These are phyloP conservation scores for Rhorus exstirpatorius DNA, from an alignment of 2,888 invertebrate species.

Conservation along the genomic window DNA sequence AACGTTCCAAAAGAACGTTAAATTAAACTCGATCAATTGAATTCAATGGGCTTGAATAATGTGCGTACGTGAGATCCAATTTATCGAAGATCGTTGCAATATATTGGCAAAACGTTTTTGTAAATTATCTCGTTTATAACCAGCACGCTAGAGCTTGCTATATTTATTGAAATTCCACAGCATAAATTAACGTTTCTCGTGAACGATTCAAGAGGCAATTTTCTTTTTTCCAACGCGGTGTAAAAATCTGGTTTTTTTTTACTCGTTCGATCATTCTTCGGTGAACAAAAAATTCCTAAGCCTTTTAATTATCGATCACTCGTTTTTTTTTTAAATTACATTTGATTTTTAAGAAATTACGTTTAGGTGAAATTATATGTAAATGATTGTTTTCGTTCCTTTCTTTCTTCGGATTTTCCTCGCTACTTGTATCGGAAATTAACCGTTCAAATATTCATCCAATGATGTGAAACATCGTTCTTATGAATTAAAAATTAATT, in stretches of 20 bases:
- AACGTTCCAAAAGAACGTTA: slow-evolving; percentile 9
- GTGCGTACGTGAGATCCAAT: slow-evolving; percentile 33
- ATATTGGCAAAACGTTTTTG: slow-evolving; percentile 1
- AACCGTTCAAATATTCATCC: not conserved
- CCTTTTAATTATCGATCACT: too few relatives aligned
- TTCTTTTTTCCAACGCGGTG: too few relatives aligned
- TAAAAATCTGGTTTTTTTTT: not conserved
- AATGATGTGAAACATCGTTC: not conserved
- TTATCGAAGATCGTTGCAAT: slow-evolving; percentile 26
- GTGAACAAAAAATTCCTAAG: too few relatives aligned
- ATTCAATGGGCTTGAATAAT: slow-evolving; percentile 45
- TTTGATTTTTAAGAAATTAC: too few relatives aligned
- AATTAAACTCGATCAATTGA: slow-evolving; percentile 51
- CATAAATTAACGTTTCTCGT: not conserved
- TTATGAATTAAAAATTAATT: not conserved
- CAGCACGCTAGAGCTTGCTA: not conserved
- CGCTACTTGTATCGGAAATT: not conserved
- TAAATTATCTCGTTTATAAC: slow-evolving; percentile 3
- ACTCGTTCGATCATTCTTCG: too few relatives aligned
- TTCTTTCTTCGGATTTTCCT: too few relatives aligned
- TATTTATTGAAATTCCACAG: not conserved
- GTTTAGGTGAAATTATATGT: too few relatives aligned
- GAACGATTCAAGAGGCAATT: not conserved
- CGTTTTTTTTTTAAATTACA: too few relatives aligned
- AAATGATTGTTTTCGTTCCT: too few relatives aligned